Base-by-base conservation (phyloP, 2,888 invertebrate genomes). In the Drosophila rubida region DNA sequence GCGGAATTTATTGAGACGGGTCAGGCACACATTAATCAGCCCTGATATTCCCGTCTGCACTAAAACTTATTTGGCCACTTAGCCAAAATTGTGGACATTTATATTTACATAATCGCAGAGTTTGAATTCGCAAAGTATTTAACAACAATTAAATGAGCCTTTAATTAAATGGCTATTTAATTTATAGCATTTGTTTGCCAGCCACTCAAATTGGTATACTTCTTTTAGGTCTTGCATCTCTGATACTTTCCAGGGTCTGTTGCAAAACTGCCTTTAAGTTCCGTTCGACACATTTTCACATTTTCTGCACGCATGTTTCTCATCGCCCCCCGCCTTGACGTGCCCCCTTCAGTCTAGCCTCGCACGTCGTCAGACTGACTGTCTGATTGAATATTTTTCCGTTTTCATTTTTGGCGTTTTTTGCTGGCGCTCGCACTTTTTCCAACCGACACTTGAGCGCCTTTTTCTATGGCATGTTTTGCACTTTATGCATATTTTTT, bases 301-400 rank as follows among this genome's bases (percentile, higher is more conserved):
- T 64, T 61, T 61, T 46, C 23, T 32, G 53, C 75, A 72, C 62
- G 69, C 63, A 57, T 53, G 6, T 57, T 60, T 63, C n/a, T 13
- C 22, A 3, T 42, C 22, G 42, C 32, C 22, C n/a, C 32, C 27
- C 4, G 13, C 23, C 23, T 23, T 1, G 11, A 8, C 22, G 19
- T 8, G 2, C 6, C 11, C 4, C 27, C 8, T 16, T 39, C n/a
- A 13, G 8, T 9, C 1, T 5, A 8, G 7, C 11, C 51, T 37
- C 8, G 22, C 30, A 27, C 8, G 39, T 44, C 49, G 41, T 55
- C 48, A 41, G 45, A 51, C 48, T 45, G 45, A 51, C 60, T 66
- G 86, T 73, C 86, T 86, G 86, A 80, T 80, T 80, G 86, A 80
- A 80, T 82, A 69, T 79, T 76, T 86, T 70, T 49, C 49, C 54